phyloP scores from a whole-genome alignment of 2,797 vertebrate species.

The Poecilia velifera region DNA sequence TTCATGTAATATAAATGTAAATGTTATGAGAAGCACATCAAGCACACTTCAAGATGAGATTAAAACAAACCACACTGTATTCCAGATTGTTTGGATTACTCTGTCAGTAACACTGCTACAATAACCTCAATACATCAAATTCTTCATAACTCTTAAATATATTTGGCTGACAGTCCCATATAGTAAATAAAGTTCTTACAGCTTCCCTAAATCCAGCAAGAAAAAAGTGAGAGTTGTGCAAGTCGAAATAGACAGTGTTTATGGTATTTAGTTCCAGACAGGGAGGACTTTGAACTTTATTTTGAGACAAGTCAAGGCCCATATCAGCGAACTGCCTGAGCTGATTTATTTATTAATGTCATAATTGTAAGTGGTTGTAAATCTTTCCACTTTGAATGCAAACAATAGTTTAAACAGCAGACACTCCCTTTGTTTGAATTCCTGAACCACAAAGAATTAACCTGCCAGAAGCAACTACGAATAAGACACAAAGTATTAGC shows the following conservation, averaged over 20 bases:
- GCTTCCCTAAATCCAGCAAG: background rate
- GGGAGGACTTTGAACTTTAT: slow-evolving; percentile 4
- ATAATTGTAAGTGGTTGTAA: background rate
- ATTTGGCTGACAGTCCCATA: background rate
- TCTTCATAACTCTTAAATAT: background rate
- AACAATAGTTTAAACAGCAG: background rate
- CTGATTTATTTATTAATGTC: slow-evolving; percentile 6
- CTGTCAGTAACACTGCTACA: background rate
- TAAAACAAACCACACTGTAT: background rate
- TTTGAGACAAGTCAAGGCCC: background rate
- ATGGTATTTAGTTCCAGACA: background rate
- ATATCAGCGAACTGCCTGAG: background rate
- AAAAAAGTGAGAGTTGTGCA: slow-evolving; percentile 3
- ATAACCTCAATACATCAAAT: background rate
- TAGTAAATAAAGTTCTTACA: background rate
- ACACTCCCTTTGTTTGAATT: slow-evolving; percentile 11
- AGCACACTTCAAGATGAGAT: background rate
- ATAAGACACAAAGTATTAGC: background rate
- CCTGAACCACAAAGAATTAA: background rate
- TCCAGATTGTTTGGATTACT: background rate
- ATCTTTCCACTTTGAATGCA: slow-evolving; percentile 9
- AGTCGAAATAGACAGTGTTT: background rate
- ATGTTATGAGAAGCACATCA: background rate
- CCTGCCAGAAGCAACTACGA: background rate
- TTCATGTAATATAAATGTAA: background rate